Base-by-base conservation (phyloP, 2,888 invertebrate genomes). In the Ypsolopha sequella region DNA sequence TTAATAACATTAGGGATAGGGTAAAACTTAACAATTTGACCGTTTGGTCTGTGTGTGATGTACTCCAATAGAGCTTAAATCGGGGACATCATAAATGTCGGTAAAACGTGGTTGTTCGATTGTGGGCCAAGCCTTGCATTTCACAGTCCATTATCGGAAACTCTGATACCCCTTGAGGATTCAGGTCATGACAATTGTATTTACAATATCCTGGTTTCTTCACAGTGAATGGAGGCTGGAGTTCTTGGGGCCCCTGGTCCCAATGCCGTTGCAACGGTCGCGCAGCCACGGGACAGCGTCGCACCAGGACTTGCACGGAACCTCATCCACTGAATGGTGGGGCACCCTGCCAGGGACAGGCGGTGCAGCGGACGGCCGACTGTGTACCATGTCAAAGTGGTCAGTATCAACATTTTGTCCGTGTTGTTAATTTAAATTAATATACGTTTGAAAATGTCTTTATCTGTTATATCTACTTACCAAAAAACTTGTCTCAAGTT, bases 141-240 rank as follows among this genome's bases (percentile, higher is more conserved):
- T 24, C 4, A 24, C 24, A 24, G 24, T 24, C 24, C 4, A 24
- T 24, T 3, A 24, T 24, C 24, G 24, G 24, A 24, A 24, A 24
- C 24, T 24, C 4, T 24, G 24, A 24, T 4, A 24, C 24, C 24
- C 24, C 24, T 24, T 4, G 24, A 2, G 4, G 24, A 24, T 39
- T 39, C 6, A 39, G 2, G n/a, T 24, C 43, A 2, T 14, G 14
- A 43, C 43, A 6, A 8, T 7, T 11, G 8, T 24, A 24, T 24
- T 24, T 3, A 24, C 24, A 24, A 24, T 24, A 3, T 24, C 2
- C 24, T 24, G 2, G 55, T 82, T 79, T 47, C 24, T 4, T 24
- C 24, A 24, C 87, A 97, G 97, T 97, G 46, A 95, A 97, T 75
- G 97, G 97, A n/a, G 96, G 95, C 51, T 97, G 97, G 97, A 95